Conservation (phyloP, 1,140 invertebrate genomes). For the Drosophila insularis region DNA sequence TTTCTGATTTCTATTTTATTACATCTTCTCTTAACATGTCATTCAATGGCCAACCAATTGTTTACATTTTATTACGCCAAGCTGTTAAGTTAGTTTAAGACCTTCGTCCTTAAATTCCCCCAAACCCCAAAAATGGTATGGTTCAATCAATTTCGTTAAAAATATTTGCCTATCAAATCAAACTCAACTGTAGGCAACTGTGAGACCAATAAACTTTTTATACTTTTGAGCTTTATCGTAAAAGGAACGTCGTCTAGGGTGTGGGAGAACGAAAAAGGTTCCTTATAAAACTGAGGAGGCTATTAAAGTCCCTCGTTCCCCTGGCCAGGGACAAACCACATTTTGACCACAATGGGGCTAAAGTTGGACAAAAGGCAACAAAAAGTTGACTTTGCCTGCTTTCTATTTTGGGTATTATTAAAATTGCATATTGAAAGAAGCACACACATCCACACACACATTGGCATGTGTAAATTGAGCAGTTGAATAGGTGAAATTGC, state of each 20-base stretch:
- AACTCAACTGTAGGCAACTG: slow-evolving; percentile 8
- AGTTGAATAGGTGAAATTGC: slow-evolving; percentile 9
- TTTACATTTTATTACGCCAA: neutral
- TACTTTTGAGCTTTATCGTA: neutral
- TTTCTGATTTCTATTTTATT: neutral
- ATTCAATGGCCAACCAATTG: slow-evolving; percentile 23
- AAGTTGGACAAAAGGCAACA: slow-evolving; percentile 35
- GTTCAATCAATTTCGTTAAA: slow-evolving; percentile 21
- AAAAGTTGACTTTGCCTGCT: slow-evolving; percentile 14
- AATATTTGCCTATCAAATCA: slow-evolving; percentile 31
- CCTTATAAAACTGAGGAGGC: slow-evolving; percentile 20
- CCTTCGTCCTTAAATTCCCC: neutral
- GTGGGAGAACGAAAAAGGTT: neutral
- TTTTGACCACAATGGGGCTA: slow-evolving; percentile 38
- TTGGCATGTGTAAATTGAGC: slow-evolving; percentile 13
- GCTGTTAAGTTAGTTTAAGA: slow-evolving; percentile 6
- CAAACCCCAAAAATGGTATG: neutral
- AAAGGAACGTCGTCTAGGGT: no score
- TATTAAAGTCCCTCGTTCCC: slow-evolving; percentile 20
- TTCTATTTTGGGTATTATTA: slow-evolving; percentile 16
- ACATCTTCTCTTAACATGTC: neutral
- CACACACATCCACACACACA: neutral
- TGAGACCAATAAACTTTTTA: slow-evolving; percentile 32
- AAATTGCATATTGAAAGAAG: slow-evolving; percentile 25
- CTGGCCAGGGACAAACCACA: slow-evolving; percentile 28